Evolutionary conservation across 2,888 invertebrate species (phyloP).

Genomic region (Operophtera brumata): DNA sequence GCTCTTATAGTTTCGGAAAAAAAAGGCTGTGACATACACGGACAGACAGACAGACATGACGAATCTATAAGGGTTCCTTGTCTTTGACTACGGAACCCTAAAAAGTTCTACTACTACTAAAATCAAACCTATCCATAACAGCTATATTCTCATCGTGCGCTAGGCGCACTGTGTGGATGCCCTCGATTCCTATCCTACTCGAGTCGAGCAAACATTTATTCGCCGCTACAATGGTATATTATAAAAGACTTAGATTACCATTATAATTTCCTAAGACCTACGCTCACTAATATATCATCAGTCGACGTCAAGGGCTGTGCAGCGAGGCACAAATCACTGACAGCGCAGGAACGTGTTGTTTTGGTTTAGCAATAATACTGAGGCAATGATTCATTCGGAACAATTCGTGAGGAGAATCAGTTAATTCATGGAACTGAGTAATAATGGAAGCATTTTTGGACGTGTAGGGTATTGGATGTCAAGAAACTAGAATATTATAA

Average conservation of each 20-base stretch:
- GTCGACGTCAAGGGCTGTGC: constrained; percentile 32
- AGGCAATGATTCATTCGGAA: constrained; percentile 34
- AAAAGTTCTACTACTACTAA: too few relatives aligned
- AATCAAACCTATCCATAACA: too few relatives aligned
- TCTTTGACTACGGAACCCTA: too few relatives aligned
- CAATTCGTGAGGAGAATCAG: constrained; percentile 27
- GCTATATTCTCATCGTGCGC: too few relatives aligned
- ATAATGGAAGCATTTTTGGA: constrained; percentile 18
- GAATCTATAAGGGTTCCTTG: too few relatives aligned
- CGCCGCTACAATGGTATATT: constrained; percentile 7
- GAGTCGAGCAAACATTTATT: constrained; percentile 10
- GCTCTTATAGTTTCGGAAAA: too few relatives aligned
- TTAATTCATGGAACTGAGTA: constrained; percentile 25
- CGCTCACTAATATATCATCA: constrained; percentile 31
- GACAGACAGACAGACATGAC: too few relatives aligned
- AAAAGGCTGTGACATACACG: too few relatives aligned
- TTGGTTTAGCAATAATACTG: constrained; percentile 33
- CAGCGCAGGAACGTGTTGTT: constrained; percentile 33
- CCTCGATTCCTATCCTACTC: constrained; percentile 13
- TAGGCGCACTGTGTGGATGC: not conserved
- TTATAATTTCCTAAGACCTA: constrained; percentile 19
- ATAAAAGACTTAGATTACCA: not conserved
- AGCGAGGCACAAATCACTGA: constrained; percentile 34
- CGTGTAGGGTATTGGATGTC: not conserved
- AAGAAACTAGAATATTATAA: not conserved